Evolutionary conservation across 2,888 invertebrate genomes (phyloP), one percentile per base, ranked within the genome.

Genomic region (Crepidodera aurea): DNA sequence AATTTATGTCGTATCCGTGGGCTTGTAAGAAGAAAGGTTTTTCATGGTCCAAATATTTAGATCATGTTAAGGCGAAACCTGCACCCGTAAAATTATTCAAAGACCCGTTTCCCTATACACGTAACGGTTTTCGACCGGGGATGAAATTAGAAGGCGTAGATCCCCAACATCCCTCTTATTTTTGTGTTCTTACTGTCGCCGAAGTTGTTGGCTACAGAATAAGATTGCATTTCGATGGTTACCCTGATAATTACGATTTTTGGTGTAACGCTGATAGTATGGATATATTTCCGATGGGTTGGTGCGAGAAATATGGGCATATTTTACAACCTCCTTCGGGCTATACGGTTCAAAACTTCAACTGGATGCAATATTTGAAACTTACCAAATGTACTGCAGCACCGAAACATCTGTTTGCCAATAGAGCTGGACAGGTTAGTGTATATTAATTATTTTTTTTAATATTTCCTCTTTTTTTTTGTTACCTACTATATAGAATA

Each of bases 101-200:
- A 69, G 90, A 91, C 75, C 87, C 91, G 0, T 92, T 92, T 73
- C 93, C 94, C 0, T 87, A 87, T 69, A 85, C 83, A 3, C 87
- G 90, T 66, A 94, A 94, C 81, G 85, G 86, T 22, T 93, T 93
- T 74, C 88, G 90, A 76, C 86, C 90, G 37, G 94, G 74, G n/a
- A 94, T 95, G 93, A 91, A 93, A 73, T 78, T 97, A 71, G 97
- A 97, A 83, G 96, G 94, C 1, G 91, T 96, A 42, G 97, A 98
- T 82, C 97, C 96, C 0, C 90, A 90, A 74, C 93, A 95, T 80
- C 95, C 94, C 59, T 90, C 93, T 0, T 83, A 93, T 62, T 94
- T 94, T 78, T 96, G 96, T 78, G 94, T 95, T 18, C 87, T 94
- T 55, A 91, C 91, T 0, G 90, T 97, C 19, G 88, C 90, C 0